Conservation (phyloP, 2,113 vertebrate genomes). For the Menura novaehollandiae region DNA sequence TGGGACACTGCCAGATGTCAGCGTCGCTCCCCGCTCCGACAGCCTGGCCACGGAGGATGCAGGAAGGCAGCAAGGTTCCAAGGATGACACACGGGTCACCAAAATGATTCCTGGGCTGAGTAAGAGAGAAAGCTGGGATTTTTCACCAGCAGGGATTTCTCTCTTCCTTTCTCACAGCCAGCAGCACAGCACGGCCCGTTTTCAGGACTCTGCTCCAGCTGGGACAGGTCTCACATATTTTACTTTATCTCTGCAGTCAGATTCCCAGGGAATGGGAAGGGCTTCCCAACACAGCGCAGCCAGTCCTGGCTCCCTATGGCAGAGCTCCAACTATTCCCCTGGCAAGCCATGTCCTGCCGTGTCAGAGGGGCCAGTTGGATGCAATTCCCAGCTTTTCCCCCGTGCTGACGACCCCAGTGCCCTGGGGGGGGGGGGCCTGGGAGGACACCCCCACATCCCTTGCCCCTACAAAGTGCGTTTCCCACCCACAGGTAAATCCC, state of each 20-base stretch:
- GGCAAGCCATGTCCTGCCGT: background rate
- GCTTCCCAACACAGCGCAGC: background rate
- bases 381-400: background rate
- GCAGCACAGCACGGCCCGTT: accelerated
- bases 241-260: background rate
- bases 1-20: background rate
- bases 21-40: accelerated
- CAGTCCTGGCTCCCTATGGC: background rate
- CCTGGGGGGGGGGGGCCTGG: too few relatives aligned
- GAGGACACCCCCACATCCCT: background rate
- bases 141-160: background rate
- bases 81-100: background rate
- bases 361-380: background rate
- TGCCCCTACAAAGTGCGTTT: background rate
- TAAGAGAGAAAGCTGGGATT: background rate
- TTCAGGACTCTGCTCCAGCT: background rate
- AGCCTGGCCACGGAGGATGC: background rate
- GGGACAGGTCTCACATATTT: background rate
- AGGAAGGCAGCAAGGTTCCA: background rate
- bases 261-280: background rate
- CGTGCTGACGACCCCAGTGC: accelerated
- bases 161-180: background rate
- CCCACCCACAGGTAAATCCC: background rate
- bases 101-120: background rate
- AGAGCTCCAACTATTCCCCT: conserved; percentile 13